Evolutionary conservation across 2,113 vertebrate species (phyloP).

Genomic region (Typhlomys cinereus): DNA sequence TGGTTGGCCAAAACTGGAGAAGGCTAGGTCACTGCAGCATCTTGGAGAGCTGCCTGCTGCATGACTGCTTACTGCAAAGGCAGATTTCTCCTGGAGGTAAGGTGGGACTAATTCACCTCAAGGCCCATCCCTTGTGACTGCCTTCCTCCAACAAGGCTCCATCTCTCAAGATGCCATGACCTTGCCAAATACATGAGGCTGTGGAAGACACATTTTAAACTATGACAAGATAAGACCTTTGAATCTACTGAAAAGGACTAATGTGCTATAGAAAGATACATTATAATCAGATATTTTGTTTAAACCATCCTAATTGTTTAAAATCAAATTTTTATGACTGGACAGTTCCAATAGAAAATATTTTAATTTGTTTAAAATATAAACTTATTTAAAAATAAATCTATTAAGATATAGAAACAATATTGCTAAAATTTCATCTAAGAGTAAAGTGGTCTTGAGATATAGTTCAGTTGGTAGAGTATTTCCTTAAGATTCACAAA

Average conservation of each 20-base stretch:
- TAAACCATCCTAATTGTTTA: neutral
- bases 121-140: no score
- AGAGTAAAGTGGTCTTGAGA: neutral
- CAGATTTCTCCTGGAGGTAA: no score
- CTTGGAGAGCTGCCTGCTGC: no score
- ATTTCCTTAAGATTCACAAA: neutral
- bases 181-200: no score
- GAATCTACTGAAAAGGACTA: neutral
- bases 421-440: neutral
- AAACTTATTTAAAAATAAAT: neutral
- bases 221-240: neutral
- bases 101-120: no score
- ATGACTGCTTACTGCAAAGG: no score
- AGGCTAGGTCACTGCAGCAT: no score
- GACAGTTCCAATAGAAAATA: neutral
- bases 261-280: neutral
- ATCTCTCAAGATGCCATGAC: no score
- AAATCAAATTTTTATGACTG: neutral
- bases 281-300: neutral
- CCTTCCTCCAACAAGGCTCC: no score
- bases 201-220: no score
- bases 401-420: neutral
- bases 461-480: neutral
- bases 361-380: slow-evolving; percentile 5
- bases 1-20: no score